Conservation (phyloP, 2,113 vertebrate genomes). For the Trochalopteron elliotii region DNA sequence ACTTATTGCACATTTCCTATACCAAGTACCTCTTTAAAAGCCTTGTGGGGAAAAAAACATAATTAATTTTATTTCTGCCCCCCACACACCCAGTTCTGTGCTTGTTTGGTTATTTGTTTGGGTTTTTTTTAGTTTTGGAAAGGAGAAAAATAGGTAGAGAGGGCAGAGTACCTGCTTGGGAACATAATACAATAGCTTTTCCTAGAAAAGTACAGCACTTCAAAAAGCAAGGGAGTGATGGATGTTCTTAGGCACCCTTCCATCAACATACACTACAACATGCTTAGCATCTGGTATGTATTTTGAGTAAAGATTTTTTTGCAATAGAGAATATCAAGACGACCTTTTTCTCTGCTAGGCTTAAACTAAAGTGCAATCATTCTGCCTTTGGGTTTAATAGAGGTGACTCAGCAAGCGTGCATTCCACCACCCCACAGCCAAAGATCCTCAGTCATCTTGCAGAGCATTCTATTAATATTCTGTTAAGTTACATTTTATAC, state of each 20-base stretch:
- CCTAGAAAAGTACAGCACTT: not conserved
- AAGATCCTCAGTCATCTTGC: not conserved
- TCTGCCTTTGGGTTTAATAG: not conserved
- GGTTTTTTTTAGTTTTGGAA: not conserved
- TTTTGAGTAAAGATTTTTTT: not conserved
- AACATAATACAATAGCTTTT: not conserved
- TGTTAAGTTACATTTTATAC: not conserved
- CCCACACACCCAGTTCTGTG: no score
- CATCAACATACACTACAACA: not conserved
- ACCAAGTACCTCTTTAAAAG: not conserved
- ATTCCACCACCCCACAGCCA: not conserved
- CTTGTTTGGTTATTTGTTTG: not conserved
- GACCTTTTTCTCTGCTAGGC: not conserved
- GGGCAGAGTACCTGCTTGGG: not conserved
- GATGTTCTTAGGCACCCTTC: not conserved
- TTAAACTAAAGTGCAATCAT: not conserved
- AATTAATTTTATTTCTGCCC: not conserved
- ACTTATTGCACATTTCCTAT: not conserved
- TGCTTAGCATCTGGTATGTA: not conserved
- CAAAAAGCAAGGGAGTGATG: not conserved
- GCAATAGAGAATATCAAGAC: not conserved
- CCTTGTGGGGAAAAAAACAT: not conserved
- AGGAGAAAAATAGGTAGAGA: not conserved
- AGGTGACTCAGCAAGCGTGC: not conserved
- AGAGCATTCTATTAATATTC: not conserved